These are phyloP conservation scores for Apostichopus parvimensis DNA, from an alignment of 35 echinoderm and acorn worm species.

Conservation along the genomic window DNA sequence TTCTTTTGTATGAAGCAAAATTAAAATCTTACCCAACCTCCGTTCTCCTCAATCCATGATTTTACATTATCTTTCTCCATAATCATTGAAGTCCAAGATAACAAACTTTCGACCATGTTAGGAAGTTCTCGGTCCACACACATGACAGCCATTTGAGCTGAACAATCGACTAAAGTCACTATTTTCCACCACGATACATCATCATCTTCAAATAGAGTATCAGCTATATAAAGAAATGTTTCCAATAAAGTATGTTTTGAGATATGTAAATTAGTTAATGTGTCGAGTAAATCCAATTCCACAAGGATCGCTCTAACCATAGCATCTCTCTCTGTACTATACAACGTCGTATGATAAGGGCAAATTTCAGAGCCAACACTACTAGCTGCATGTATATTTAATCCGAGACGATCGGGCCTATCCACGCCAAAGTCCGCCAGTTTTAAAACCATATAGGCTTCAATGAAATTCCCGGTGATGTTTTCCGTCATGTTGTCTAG, in stretches of 20 bases:
- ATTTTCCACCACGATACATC: conserved; percentile 36
- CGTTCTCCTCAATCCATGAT: conserved; percentile 40
- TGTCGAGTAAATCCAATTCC: conserved; percentile 23
- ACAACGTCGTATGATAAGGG: conserved; percentile 5
- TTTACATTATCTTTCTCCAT: conserved; percentile 10
- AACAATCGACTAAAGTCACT: conserved; percentile 5
- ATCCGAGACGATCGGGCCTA: conserved; percentile 25
- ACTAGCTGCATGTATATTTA: background rate
- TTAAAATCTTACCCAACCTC: conserved; percentile 27
- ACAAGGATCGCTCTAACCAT: background rate
- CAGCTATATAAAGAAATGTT: conserved; percentile 20
- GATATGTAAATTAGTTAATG: conserved; percentile 14
- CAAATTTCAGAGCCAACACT: background rate
- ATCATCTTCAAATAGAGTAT: conserved; percentile 10
- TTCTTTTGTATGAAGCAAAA: background rate
- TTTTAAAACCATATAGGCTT: conserved; percentile 43
- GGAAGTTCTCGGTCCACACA: conserved; percentile 46
- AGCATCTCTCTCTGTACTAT: background rate
- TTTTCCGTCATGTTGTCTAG: background rate
- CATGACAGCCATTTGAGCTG: conserved; percentile 37
- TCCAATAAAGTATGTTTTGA: conserved; percentile 7
- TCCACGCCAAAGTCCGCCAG: conserved; percentile 24
- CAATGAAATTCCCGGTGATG: conserved; percentile 13
- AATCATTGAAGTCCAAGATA: background rate
- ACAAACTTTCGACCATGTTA: conserved; percentile 27